Evolutionary conservation across 2,888 invertebrate genomes (phyloP), one percentile per base, ranked within the genome.

Genomic region (Daptonema setosum): DNA sequence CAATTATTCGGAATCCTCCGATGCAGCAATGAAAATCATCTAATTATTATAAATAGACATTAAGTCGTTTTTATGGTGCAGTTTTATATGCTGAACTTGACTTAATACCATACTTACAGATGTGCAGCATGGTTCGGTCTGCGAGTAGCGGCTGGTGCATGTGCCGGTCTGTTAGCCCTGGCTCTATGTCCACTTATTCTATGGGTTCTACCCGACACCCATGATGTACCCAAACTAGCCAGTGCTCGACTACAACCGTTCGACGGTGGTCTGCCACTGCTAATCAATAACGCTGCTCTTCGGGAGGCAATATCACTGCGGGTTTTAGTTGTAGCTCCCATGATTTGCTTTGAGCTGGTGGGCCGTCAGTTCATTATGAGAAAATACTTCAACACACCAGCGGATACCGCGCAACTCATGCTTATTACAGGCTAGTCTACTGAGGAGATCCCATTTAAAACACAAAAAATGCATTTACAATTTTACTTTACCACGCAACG

Each of bases 331-430:
- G 65, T 69, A 41, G 62, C 64, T 25, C 63, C 68, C 52, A 66
- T 67, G 61, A 67, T 68, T 17, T 66, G 67, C 60, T 69, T 66
- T 59, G 68, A 68, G 57, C 64, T 68, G 62, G 67, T 68, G 58
- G 64, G 67, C 0, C 63, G 68, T 28, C 69, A 68, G 62, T 69
- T 67, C 62, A 60, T 69, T 48, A 64, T 68, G 56, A 64, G 68
- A 41, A 60, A 65, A 54, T 67, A 63, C 61, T 67, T 67, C 67
- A 61, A 63, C 57, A 64, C 63, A 57, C 63, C 68, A 53, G 64
- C 62, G 54, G 68, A 69, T 59, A 64, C 63, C 35, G 53, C 30
- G 14, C 30, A 5, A 24, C 14, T 53, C 22, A 2, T 53, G 24
- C 17, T 53, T 30, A 11, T 53, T 20, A 53, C 53, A 24, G 50